Percentiles rank a stretch among this genome's conserved stretches.
Conservation (phyloP, 1,140 invertebrate species). For the Drosophila lacertosa region DNA sequence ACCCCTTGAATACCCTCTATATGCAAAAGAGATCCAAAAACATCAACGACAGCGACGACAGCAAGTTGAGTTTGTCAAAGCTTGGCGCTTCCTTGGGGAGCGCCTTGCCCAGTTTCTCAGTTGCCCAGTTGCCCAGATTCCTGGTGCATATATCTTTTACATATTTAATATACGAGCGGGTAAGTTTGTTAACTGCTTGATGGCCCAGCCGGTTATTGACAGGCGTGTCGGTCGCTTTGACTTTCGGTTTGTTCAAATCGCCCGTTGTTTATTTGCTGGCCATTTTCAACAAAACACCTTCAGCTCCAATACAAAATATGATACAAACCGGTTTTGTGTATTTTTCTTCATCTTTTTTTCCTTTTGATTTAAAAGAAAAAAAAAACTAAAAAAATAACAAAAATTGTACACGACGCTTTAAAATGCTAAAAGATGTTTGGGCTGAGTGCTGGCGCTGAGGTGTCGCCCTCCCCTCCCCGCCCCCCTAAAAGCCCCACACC, state of each 20-base stretch:
- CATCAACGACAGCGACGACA: background rate
- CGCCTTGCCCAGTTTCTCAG: constrained; percentile 18
- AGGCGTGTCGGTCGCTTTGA: constrained; percentile 58
- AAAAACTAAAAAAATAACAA: background rate
- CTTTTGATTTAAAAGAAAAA: constrained; percentile 32
- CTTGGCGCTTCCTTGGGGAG: constrained; percentile 25
- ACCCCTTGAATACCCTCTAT: no score
- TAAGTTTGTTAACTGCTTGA: constrained; percentile 52
- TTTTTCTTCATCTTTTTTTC: constrained; percentile 35
- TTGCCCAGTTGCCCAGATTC: constrained; percentile 2
- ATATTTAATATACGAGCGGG: constrained; percentile 50
- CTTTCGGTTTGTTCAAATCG: constrained; percentile 58
- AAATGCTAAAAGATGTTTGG: constrained; percentile 78
- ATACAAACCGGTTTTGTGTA: constrained; percentile 63
- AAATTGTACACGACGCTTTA: constrained; percentile 60
- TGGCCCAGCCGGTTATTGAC: constrained; percentile 48
- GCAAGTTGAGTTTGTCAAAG: constrained; percentile 10
- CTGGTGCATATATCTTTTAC: constrained; percentile 11
- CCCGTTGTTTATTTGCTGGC: constrained; percentile 59
- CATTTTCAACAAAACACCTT: constrained; percentile 73
- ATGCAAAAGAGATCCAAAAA: background rate
- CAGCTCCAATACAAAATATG: constrained; percentile 64
- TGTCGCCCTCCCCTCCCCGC: constrained; percentile 1
- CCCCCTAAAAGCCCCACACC: constrained; percentile 31
- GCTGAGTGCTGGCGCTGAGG: constrained; percentile 42